Evolutionary conservation across 2,113 vertebrate species (phyloP), one percentile per base, ranked within the genome.

Genomic region (Noctilio leporinus): DNA sequence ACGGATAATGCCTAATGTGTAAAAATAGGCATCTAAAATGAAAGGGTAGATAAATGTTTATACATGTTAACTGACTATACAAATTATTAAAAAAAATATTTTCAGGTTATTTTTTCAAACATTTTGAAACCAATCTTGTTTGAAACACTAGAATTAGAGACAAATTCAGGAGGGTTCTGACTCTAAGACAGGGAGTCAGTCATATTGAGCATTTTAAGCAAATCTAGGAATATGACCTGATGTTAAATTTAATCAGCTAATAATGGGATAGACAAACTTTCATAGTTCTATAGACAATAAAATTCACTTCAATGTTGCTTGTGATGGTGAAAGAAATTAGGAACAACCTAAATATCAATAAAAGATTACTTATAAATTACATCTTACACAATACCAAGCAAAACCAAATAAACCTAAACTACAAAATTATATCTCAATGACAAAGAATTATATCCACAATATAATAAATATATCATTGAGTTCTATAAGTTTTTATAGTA

Each of bases 31-130:
- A 96, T 57, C 78, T 77, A 67, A 85, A 26, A 55, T 64, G 51
- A 89, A 95, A 85, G 67, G 80, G 38, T n/a, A 64, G 33, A 93
- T 64, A 82, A 81, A 85, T 90, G 30, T 73, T 91, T 87, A 72
- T 17, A 65, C 9, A 30, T 49, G 70, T 86, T 57, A 75, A 81
- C 1, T 73, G 38, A 49, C 40, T 88, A 80, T 81, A 85, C 49
- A 95, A 16, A 69, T 70, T 89, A 73, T 35, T 85, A 73, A 77
- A 75, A 11, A 78, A 86, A 43, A n/a, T n/a, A n/a, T n/a, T n/a
- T n/a, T n/a, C n/a, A n/a, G n/a, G n/a, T n/a, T n/a, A n/a, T n/a
- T n/a, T n/a, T n/a, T n/a, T n/a, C n/a, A n/a, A 76, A 38, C 10
- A 75, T 53, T 86, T 82, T 88, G 35, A 94, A 89, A 55, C 22